Evolutionary conservation across 1,140 invertebrate species (phyloP).

Genomic region (Wasmannia auropunctata): DNA sequence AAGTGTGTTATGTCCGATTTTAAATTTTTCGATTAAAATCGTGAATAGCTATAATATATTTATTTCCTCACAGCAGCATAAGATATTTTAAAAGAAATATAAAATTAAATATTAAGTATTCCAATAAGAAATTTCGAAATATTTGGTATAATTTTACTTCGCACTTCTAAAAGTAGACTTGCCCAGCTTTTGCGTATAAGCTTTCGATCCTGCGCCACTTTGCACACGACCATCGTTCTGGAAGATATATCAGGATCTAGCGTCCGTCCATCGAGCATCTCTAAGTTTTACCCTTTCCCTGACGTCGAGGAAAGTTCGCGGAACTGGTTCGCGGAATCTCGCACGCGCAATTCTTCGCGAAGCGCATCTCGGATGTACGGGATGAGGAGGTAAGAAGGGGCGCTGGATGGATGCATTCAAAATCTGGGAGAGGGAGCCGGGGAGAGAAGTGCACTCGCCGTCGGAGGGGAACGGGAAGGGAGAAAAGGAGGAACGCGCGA

Average conservation of each 20-base stretch:
- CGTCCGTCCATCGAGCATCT: constrained; percentile 48
- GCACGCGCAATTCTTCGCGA: constrained; percentile 40
- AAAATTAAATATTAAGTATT: constrained; percentile 4
- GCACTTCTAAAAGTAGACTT: not conserved
- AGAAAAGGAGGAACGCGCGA: constrained; percentile 15
- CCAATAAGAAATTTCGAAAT: not conserved
- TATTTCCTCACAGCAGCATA: not conserved
- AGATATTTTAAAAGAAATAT: not conserved
- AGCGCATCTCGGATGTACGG: constrained; percentile 9
- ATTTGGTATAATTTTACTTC: not conserved
- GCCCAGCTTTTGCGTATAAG: not conserved
- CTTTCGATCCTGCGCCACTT: constrained; percentile 35
- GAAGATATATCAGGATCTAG: constrained; percentile 44
- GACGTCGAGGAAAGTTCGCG: constrained; percentile 47
- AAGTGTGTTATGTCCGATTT: not conserved
- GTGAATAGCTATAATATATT: no score
- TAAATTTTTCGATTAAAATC: not conserved
- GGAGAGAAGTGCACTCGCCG: constrained; percentile 8
- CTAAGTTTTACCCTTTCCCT: constrained; percentile 31
- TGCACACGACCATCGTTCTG: constrained; percentile 30
- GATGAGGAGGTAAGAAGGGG: not conserved
- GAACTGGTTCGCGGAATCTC: constrained; percentile 54
- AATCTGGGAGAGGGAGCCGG: constrained; percentile 5
- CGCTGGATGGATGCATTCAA: constrained; percentile 50
- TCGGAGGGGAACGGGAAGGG: not conserved